A percentile compares a stretch with the other conserved stretches of the same genome.
phyloP scores from a whole-genome alignment of 2,888 invertebrate species.

The Parelbella ahira region DNA sequence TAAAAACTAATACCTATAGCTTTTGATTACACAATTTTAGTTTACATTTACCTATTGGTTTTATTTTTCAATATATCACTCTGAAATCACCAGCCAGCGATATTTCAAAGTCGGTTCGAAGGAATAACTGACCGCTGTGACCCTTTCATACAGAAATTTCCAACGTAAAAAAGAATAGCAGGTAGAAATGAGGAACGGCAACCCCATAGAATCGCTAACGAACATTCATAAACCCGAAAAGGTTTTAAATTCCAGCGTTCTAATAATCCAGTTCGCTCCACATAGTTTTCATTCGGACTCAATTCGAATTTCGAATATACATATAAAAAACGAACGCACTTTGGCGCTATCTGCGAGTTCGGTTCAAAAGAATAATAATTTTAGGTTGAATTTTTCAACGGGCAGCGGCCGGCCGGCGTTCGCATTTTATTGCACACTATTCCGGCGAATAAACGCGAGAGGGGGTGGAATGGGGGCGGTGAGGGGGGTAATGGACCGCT shows the following conservation, averaged over 20 bases:
- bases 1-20: no score
- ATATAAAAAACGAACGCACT: constrained; percentile 23
- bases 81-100: neutral
- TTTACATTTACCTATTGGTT: no score
- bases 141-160: constrained; percentile 3
- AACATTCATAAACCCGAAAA: constrained; percentile 21
- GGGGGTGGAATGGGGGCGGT: constrained; percentile 28
- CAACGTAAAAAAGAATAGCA: neutral
- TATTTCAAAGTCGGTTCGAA: constrained; percentile 15
- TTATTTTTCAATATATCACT: no score
- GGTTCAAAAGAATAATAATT: constrained; percentile 64
- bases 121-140: no score
- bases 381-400: constrained; percentile 68
- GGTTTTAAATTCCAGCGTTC: constrained; percentile 36
- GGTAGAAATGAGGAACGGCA: constrained; percentile 2
- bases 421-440: constrained; percentile 77
- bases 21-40: no score
- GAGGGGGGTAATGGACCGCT: constrained; percentile 41
- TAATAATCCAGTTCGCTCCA: constrained; percentile 35
- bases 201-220: constrained; percentile 13
- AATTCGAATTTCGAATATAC: constrained; percentile 13
- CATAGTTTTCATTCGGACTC: constrained; percentile 24
- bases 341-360: constrained; percentile 34
- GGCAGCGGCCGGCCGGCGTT: constrained; percentile 59
- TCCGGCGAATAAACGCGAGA: constrained; percentile 68